Base-by-base conservation (phyloP, 2,797 vertebrate species). In the Siniperca obscura region DNA sequence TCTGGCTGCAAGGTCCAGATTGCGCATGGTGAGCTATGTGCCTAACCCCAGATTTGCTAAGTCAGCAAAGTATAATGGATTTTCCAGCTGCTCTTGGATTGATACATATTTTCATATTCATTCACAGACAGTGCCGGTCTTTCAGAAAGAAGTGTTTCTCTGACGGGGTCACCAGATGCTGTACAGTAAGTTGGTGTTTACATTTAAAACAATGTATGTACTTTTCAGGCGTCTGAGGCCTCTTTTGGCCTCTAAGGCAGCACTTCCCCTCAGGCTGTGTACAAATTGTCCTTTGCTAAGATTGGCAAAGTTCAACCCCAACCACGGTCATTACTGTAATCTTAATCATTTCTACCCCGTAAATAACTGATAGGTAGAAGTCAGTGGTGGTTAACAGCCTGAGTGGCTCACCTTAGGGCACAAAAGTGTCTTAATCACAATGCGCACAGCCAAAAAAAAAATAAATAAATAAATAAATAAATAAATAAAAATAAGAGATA, bases 1-100 rank as follows among this genome's bases (percentile, higher is more conserved):
- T 98, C 98, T 1, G 97, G 97, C 50, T 98, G 98, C 91, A 99
- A 99, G 88, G 97, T 98, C 79, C 98, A 98, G 93, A 98, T 98
- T 69, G 98, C 98, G 1, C 97, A 98, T 85, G 97, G 98, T 98
- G 89, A 84, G 94, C 48, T 44, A 36, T 53, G 8, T 53, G 6
- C 14, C 19, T 38, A 12, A 34, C 7, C 2, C 1, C 4, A 52
- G 9, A 52, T 69, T 74, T 59, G 1, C 53, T 44, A 16, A 57
- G 0, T 30, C 2, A 48, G 21, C 10, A 5, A 13, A 17, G 2
- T 53, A 1, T 48, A 1, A n/a, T 53, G 3, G 34, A 2, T 38
- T 59, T 65, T 67, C 1, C 25, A 16, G 11, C 3, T 55, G 21
- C 4, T 60, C 6, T 78, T 61, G 7, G 14, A 25, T 21, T 60